Evolutionary conservation across 2,113 vertebrate species (phyloP).

Genomic region (Megaleporinus macrocephalus): DNA sequence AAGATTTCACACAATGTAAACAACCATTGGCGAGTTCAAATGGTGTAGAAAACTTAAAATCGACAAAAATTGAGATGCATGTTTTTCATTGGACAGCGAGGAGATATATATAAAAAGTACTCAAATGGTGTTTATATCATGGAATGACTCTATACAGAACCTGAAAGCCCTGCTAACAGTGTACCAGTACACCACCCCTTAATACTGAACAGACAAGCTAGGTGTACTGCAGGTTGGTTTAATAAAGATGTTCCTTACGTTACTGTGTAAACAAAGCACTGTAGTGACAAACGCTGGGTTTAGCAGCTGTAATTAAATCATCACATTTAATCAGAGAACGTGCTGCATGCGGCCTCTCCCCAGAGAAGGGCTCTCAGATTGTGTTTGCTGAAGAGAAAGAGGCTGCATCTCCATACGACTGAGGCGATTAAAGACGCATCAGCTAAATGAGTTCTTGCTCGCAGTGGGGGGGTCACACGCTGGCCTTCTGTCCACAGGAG

Average conservation of each 20-base stretch:
- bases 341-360: slow-evolving; percentile 6
- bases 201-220: not conserved
- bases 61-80: no score
- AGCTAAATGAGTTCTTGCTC: slow-evolving; percentile 49
- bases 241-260: slow-evolving; percentile 26
- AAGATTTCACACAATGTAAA: no score
- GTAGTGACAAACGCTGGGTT: slow-evolving; percentile 30
- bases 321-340: slow-evolving; percentile 40
- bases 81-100: no score
- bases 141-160: no score
- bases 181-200: not conserved
- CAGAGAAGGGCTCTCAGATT: slow-evolving; percentile 20
- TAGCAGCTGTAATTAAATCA: slow-evolving; percentile 37
- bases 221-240: slow-evolving; percentile 14
- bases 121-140: no score
- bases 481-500: slow-evolving; percentile 45
- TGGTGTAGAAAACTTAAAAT: no score
- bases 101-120: no score
- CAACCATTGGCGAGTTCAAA: no score
- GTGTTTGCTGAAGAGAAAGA: slow-evolving; percentile 16
- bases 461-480: slow-evolving; percentile 41
- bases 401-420: slow-evolving; percentile 42
- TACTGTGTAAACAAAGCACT: slow-evolving; percentile 39
- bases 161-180: no score
- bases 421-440: slow-evolving; percentile 56